Conservation (phyloP, 1,140 invertebrate genomes). For the Aphaenogaster rudis region DNA sequence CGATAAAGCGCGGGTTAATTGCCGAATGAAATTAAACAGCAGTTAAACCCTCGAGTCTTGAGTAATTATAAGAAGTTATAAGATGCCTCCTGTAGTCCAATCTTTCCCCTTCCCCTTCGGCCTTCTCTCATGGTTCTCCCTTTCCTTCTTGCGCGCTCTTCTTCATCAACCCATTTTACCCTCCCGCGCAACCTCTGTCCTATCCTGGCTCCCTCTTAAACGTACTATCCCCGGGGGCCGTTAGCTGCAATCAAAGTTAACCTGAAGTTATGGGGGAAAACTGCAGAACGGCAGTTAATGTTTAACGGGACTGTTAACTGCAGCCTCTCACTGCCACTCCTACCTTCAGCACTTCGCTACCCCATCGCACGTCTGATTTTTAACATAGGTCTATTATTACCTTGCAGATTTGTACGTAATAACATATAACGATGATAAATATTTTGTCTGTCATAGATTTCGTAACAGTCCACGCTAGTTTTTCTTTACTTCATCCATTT, state of each 20-base stretch:
- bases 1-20: conserved; percentile 84
- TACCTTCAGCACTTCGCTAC: conserved; percentile 36
- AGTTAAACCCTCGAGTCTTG: conserved; percentile 84
- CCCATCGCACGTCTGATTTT: conserved; percentile 61
- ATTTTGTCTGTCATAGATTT: neutral
- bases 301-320: conserved; percentile 86
- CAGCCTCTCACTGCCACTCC: conserved; percentile 73
- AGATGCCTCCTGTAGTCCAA: conserved; percentile 76
- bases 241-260: conserved; percentile 87
- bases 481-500: neutral
- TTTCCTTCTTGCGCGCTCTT: conserved; percentile 63
- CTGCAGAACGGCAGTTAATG: conserved; percentile 85
- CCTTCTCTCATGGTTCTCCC: conserved; percentile 14
- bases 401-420: neutral
- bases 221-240: conserved; percentile 83
- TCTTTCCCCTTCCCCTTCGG: conserved; percentile 41
- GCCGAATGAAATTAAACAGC: conserved; percentile 85
- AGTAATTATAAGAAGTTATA: conserved; percentile 86
- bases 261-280: conserved; percentile 84
- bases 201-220: conserved; percentile 77
- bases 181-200: conserved; percentile 64
- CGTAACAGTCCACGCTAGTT: neutral
- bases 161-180: conserved; percentile 77
- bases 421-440: conserved; percentile 16
- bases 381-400: conserved; percentile 12